Conservation (phyloP, 2,888 invertebrate genomes). For the Rhyacophila evoluta region DNA sequence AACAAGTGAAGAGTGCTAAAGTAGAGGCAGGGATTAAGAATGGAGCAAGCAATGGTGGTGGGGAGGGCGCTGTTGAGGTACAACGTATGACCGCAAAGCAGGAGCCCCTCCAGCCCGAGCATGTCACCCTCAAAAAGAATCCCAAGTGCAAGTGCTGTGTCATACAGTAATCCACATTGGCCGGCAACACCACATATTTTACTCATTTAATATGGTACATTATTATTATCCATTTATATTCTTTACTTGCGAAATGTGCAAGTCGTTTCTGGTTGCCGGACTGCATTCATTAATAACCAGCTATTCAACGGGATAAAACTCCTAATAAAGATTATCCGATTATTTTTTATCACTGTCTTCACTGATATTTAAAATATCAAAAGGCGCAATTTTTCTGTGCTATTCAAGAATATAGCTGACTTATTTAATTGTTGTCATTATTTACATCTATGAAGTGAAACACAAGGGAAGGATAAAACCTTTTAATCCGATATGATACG, state of each 20-base stretch:
- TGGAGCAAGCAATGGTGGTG: constrained; percentile 65
- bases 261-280: constrained; percentile 14
- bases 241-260: background rate
- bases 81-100: constrained; percentile 77
- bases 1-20: constrained; percentile 62
- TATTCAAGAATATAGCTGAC: background rate
- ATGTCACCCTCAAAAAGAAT: constrained; percentile 94
- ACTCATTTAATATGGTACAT: constrained; percentile 14
- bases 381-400: background rate
- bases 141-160: constrained; percentile 96
- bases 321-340: constrained; percentile 10
- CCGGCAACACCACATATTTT: constrained; percentile 18
- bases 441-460: too few species aligned
- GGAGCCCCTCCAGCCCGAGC: constrained; percentile 87
- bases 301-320: constrained; percentile 18
- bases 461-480: too few species aligned
- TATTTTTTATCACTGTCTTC: background rate
- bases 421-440: background rate
- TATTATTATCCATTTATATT: background rate
- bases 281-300: background rate
- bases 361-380: background rate
- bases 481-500: too few species aligned
- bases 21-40: constrained; percentile 64
- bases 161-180: constrained; percentile 76
- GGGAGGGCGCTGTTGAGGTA: constrained; percentile 73